Conservation (phyloP, 2,113 vertebrate species). For the Colossoma macropomum region DNA sequence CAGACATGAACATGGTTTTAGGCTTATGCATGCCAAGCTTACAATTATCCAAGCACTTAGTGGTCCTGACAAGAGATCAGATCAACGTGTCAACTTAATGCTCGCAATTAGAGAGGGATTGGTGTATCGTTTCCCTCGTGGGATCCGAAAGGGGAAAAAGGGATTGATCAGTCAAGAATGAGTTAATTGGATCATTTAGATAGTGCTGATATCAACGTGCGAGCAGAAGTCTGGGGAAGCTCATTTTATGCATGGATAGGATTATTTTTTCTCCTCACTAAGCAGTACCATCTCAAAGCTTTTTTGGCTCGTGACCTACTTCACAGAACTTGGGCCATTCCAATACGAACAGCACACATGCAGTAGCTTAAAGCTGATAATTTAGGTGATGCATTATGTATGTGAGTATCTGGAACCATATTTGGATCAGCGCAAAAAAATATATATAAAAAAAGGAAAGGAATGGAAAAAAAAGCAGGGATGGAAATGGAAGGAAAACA, state of each 20-base stretch:
- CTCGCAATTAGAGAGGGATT: constrained; percentile 31
- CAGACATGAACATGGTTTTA: constrained; percentile 1
- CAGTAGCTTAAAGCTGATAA: constrained; percentile 24
- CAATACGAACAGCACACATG: not conserved
- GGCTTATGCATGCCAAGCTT: constrained; percentile 24
- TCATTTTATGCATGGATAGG: constrained; percentile 44
- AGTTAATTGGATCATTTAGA: constrained; percentile 53
- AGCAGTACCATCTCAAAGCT: constrained; percentile 12
- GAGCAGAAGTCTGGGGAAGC: constrained; percentile 39
- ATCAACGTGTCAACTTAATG: constrained; percentile 27
- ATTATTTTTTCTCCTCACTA: constrained; percentile 29
- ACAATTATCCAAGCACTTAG: constrained; percentile 29
- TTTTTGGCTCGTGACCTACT: constrained; percentile 2
- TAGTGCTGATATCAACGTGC: constrained; percentile 30
- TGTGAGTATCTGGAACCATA: not conserved
- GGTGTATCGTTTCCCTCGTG: constrained; percentile 24
- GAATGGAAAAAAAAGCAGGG: not conserved
- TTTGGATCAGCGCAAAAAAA: not conserved
- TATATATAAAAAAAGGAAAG: not conserved
- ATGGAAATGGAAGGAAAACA: constrained; percentile 33
- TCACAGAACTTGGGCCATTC: not conserved
- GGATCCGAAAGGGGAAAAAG: constrained; percentile 9
- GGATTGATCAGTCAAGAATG: constrained; percentile 14
- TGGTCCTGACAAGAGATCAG: constrained; percentile 34
- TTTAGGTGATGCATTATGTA: constrained; percentile 24